Evolutionary conservation across 2,797 vertebrate species (phyloP).

Genomic region (Phylloscopus collybita): DNA sequence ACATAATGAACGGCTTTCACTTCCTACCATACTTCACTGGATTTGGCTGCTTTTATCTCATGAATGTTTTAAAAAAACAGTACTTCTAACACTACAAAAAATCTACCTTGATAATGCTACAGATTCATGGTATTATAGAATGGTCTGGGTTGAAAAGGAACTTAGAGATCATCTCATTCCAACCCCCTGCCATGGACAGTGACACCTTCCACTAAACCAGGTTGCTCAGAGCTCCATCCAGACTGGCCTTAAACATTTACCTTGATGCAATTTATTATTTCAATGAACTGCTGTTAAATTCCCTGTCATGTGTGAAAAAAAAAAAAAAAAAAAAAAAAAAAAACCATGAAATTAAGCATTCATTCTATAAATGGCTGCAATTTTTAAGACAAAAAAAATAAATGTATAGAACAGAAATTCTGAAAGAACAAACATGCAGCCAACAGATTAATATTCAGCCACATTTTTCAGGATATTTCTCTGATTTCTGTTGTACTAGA

Average conservation of each 20-base stretch:
- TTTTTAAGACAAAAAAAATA: neutral
- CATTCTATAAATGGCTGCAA: neutral
- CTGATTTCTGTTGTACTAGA: neutral
- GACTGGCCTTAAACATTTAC: neutral
- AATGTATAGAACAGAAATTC: neutral
- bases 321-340: neutral
- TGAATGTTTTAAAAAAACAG: neutral
- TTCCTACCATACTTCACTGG: neutral
- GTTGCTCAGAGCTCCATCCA: neutral
- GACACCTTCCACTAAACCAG: neutral
- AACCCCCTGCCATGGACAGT: neutral
- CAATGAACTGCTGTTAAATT: neutral
- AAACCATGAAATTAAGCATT: neutral
- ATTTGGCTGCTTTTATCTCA: neutral
- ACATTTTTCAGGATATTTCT: neutral
- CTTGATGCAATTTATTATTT: neutral
- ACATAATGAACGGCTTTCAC: neutral
- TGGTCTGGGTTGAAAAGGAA: neutral
- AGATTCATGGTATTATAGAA: neutral
- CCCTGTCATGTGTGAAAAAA: neutral
- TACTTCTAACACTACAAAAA: neutral
- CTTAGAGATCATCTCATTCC: neutral
- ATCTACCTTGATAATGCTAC: neutral
- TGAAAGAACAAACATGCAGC: neutral
- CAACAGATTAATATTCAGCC: neutral